These are phyloP conservation scores for Berghia stephanieae DNA, from an alignment of 1,140 invertebrate genomes.

Conservation along the genomic window DNA sequence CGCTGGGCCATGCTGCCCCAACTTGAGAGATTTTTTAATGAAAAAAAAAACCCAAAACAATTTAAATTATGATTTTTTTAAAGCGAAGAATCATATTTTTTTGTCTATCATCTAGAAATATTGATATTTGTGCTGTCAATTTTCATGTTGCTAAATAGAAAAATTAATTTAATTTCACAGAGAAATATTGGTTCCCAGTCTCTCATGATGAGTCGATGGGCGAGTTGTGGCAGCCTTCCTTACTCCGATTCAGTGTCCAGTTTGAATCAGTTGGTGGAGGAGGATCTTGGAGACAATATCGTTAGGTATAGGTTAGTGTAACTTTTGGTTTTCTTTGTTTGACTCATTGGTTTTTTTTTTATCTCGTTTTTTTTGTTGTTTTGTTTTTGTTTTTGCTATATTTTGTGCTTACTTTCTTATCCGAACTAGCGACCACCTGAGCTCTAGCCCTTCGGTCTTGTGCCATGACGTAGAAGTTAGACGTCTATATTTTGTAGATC, in stretches of 20 bases:
- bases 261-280: slow-evolving; percentile 42
- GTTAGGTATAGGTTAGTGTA: slow-evolving; percentile 45
- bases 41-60: too few species aligned
- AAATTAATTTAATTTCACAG: too few species aligned
- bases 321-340: background rate
- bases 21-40: too few species aligned
- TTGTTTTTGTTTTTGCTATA: background rate
- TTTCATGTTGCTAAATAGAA: too few species aligned
- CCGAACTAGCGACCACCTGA: too few species aligned
- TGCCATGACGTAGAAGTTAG: background rate
- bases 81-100: too few species aligned
- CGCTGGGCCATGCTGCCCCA: too few species aligned
- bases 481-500: background rate
- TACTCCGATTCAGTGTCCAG: slow-evolving; percentile 1
- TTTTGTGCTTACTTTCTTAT: too few species aligned
- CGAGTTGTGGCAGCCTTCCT: slow-evolving; percentile 15
- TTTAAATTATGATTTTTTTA: too few species aligned
- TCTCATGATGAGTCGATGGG: slow-evolving; percentile 24
- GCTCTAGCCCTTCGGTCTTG: background rate
- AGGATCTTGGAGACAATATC: slow-evolving; percentile 52
- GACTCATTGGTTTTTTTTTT: background rate
- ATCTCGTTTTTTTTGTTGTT: background rate
- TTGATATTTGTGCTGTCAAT: too few species aligned
- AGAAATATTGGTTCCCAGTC: too few species aligned
- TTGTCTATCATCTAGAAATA: too few species aligned